Conservation (phyloP, 2,797 vertebrate genomes). For the Delichon dasypus region DNA sequence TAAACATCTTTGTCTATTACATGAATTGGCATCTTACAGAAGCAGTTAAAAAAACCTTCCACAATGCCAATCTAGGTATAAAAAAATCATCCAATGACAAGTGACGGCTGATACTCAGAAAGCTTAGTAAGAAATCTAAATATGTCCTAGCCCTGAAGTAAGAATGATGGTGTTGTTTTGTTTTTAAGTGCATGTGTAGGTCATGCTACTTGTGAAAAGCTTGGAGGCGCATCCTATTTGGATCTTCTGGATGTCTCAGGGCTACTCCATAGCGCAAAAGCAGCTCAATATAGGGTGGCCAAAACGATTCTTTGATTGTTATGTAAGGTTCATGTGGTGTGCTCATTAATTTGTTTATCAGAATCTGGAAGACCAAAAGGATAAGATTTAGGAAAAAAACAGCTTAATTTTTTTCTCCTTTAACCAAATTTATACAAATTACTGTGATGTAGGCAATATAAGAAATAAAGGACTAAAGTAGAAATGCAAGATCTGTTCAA, state of each 20-base stretch:
- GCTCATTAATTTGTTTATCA: slow-evolving; percentile 81
- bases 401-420: not conserved
- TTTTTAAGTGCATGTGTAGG: not conserved
- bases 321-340: slow-evolving; percentile 91
- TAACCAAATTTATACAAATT: not conserved
- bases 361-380: slow-evolving; percentile 75
- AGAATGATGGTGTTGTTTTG: not conserved
- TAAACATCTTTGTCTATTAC: not conserved
- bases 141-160: not conserved
- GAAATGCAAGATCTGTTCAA: not conserved
- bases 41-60: not conserved
- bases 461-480: not conserved
- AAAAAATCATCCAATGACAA: not conserved
- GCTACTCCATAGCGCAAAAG: slow-evolving; percentile 87
- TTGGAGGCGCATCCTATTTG: slow-evolving; percentile 87
- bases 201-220: slow-evolving; percentile 75
- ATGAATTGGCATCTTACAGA: not conserved
- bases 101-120: not conserved
- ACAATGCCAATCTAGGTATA: not conserved
- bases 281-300: slow-evolving; percentile 92
- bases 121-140: not conserved
- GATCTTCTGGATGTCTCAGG: slow-evolving; percentile 88
- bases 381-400: slow-evolving; percentile 17
- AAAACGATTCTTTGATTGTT: slow-evolving; percentile 79
- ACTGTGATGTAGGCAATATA: not conserved